phyloP scores from a whole-genome alignment of 2,113 vertebrate genomes.

The Scolopax mira region DNA sequence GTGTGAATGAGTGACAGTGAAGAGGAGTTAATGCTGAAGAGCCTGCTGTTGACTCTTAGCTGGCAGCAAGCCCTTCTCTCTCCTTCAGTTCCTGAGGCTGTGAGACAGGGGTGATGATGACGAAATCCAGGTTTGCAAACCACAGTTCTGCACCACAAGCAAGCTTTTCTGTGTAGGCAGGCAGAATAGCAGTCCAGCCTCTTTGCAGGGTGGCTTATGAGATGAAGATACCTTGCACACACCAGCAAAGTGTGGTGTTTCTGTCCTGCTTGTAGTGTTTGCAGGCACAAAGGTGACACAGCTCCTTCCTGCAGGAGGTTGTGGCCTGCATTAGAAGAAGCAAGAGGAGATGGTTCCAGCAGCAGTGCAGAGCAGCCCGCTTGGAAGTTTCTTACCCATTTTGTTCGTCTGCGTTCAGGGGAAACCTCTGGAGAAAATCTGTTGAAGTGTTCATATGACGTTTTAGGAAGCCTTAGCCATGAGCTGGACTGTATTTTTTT shows the following conservation, averaged over 20 bases:
- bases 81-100: background rate
- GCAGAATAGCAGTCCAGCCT: background rate
- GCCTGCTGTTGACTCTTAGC: background rate
- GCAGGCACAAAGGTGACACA: background rate
- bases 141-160: background rate
- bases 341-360: background rate
- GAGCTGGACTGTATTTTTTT: background rate
- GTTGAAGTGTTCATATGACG: background rate
- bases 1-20: background rate
- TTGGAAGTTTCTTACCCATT: background rate
- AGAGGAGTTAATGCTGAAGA: background rate
- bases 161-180: background rate
- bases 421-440: background rate
- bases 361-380: fast-evolving
- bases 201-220: background rate
- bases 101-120: background rate
- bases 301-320: background rate
- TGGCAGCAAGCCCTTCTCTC: background rate
- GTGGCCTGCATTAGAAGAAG: background rate
- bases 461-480: background rate
- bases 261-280: background rate
- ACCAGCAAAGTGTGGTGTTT: background rate
- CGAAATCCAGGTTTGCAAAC: background rate
- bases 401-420: background rate
- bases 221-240: background rate